Percentiles rank a stretch among this genome's conserved stretches.
phyloP scores from a whole-genome alignment of 2,113 vertebrate genomes.

The Steatornis caripensis region DNA sequence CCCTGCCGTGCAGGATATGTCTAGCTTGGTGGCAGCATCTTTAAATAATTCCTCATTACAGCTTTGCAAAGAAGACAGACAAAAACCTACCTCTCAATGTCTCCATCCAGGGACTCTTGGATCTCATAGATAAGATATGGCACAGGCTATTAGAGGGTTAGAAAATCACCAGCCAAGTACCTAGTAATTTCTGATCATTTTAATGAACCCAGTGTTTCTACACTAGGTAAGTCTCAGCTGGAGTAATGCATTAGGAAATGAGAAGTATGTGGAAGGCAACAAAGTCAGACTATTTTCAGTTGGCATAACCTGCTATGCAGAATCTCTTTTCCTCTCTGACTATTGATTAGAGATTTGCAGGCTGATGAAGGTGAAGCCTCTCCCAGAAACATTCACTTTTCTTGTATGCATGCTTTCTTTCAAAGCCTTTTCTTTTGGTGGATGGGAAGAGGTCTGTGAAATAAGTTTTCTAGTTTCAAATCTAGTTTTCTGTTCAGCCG shows the following conservation, averaged over 20 bases:
- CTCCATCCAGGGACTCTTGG: not conserved
- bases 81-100: not conserved
- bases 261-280: not conserved
- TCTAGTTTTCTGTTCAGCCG: not conserved
- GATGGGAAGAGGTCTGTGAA: not conserved
- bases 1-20: not conserved
- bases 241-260: not conserved
- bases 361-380: not conserved
- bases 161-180: not conserved
- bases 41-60: not conserved
- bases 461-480: not conserved
- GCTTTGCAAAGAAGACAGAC: not conserved
- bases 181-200: not conserved
- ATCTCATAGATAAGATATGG: not conserved
- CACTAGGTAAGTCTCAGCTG: not conserved
- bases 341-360: not conserved
- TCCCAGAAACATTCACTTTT: not conserved
- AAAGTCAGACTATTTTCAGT: not conserved
- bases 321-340: not conserved
- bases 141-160: not conserved
- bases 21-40: not conserved
- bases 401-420: not conserved
- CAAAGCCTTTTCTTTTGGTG: not conserved
- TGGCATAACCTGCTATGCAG: not conserved
- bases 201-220: not conserved